Base-by-base conservation (phyloP, 2,113 vertebrate species). In the Ascaphus truei region DNA sequence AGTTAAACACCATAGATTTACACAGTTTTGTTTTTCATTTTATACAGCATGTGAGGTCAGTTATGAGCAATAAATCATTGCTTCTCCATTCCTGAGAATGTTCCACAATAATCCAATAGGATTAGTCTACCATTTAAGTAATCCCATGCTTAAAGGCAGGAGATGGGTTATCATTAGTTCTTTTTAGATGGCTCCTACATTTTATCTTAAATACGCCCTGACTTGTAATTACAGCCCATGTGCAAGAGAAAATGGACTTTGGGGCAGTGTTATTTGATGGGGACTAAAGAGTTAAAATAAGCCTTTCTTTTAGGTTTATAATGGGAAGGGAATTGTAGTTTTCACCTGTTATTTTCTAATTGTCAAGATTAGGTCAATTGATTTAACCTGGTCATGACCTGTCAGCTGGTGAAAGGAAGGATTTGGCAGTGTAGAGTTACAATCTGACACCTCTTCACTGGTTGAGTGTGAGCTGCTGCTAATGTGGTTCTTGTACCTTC, bases 331-430 rank as follows among this genome's bases (percentile, higher is more conserved):
- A 77, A 79, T 62, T 68, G 62, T 29, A n/a, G 39, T 55, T 83
- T 80, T 76, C 75, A 72, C 23, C 25, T 63, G 60, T 8, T 31
- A 11, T 66, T 73, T 62, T 58, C 29, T 68, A 63, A 30, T 27
- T 69, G 67, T 71, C 45, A 59, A 66, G 36, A 63, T 74, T 67
- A 76, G 80, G 81, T 80, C 77, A 77, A 77, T 60, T 63, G 78
- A 59, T 81, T 71, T 75, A 81, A 81, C 81, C 76, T 73, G 62
- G 45, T 75, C 22, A 7, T 37, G 74, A 78, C 69, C 34, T 69
- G 58, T 39, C 56, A 77, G 36, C 76, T 74, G 62, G 75, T 74
- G 57, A 66, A 13, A 73, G 66, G 68, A 72, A 64, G 66, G 67
- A 75, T 77, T 25, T 47, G 65, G 50, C 18, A 36, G 73, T 81